These are phyloP conservation scores for Rhamnusium bicolor DNA, from an alignment of 2,888 invertebrate genomes.

Conservation along the genomic window DNA sequence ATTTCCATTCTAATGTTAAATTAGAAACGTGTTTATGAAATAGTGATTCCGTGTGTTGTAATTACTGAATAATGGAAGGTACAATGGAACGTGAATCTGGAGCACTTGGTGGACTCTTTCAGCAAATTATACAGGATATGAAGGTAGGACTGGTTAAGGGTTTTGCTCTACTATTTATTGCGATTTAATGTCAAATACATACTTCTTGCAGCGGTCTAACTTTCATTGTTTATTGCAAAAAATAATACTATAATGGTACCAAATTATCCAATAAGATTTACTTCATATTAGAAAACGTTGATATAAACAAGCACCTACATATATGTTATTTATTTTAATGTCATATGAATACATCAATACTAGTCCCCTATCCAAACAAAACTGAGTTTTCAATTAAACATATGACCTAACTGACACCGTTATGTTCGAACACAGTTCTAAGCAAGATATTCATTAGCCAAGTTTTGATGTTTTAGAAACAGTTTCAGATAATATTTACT, in stretches of 20 bases:
- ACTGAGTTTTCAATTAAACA: neutral
- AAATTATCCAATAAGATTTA: neutral
- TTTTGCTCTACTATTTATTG: neutral
- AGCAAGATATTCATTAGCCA: neutral
- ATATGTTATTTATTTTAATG: too few relatives aligned
- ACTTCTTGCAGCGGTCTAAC: neutral
- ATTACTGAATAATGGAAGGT: constrained; percentile 76
- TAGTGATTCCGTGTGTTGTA: constrained; percentile 29
- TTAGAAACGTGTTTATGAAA: constrained; percentile 32
- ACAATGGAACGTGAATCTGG: constrained; percentile 87
- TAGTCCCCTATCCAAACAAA: neutral
- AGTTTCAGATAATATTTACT: constrained; percentile 16
- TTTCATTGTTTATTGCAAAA: neutral
- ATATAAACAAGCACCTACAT: neutral
- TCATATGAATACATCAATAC: too few relatives aligned
- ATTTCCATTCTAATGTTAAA: constrained; percentile 31
- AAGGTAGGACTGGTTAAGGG: constrained; percentile 80
- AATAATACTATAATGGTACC: neutral
- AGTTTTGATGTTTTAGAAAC: neutral
- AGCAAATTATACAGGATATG: constrained; percentile 96
- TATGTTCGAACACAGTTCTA: neutral
- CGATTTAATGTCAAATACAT: neutral
- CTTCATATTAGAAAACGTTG: neutral
- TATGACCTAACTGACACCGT: constrained; percentile 10
- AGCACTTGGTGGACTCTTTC: constrained; percentile 93